Base-by-base conservation (phyloP, 2,797 vertebrate genomes). In the Pipistrellus kuhlii region DNA sequence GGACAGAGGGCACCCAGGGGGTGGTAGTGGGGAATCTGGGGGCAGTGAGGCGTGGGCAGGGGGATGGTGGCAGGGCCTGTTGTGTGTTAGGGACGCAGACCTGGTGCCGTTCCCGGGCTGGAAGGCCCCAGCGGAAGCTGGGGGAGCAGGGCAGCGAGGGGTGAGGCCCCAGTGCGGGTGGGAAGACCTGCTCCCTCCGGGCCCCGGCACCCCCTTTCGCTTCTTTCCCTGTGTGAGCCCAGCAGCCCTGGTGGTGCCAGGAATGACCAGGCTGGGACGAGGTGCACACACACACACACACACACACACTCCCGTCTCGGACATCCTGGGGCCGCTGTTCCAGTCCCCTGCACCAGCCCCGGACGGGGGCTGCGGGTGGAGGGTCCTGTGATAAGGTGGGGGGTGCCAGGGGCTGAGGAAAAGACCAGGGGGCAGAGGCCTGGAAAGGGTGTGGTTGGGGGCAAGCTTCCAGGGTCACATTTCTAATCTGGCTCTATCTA, bases 101-200 rank as follows among this genome's bases (percentile, higher is more conserved):
- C 20, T 0, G 9, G 15, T 27, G 69, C 27, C 3, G 20, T 0
- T 21, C 10, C 30, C 25, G 14, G 30, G 62, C 0, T 3, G 62
- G 48, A 0, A 7, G 35, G 59, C 12, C 27, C 27, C 1, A 25
- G 25, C 6, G 59, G 59, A 62, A 25, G 59, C 25, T 6, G 25
- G 11, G 59, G 59, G 59, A n/a, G 59, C 27, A 64, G 59, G 6
- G 59, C 25, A 0, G 5, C 12, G 27, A 7, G 6, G 59, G 59
- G 27, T 3, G 12, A 64, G 59, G 30, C 62, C 62, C 62, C 62
- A 15, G 30, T 15, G 62, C 13, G 15, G 7, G 62, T 64, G 62
- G 30, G 62, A 30, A 15, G 2, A 3, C 6, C 5, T 35, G 64
- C 38, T n/a, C 81, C n/a, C 46, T 27, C 46, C 51, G 15, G 55